Evolutionary conservation across 1,140 invertebrate species (phyloP).

Genomic region (Eupristina koningsbergeri): DNA sequence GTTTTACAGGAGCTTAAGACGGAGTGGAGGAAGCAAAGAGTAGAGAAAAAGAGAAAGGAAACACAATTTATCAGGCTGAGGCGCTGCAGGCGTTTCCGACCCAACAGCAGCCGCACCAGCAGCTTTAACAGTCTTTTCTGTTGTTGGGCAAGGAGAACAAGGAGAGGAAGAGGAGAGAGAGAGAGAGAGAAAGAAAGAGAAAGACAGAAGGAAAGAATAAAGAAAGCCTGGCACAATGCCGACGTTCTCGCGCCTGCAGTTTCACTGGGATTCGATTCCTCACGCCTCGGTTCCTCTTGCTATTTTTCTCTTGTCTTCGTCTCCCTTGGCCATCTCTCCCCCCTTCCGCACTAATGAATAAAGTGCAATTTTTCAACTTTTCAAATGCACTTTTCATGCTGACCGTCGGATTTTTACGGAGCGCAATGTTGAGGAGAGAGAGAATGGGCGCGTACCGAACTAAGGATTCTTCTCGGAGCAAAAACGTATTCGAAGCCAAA

Average conservation of each 20-base stretch:
- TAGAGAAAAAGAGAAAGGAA: not conserved
- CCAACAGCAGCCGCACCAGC: slow-evolving; percentile 7
- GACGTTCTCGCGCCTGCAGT: slow-evolving; percentile 15
- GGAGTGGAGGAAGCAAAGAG: not conserved
- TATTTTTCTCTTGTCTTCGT: not conserved
- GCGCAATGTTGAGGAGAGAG: not conserved
- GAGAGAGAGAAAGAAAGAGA: not conserved
- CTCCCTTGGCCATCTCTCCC: not conserved
- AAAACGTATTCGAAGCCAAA: too few relatives aligned
- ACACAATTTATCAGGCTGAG: slow-evolving; percentile 12
- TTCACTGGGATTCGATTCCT: slow-evolving; percentile 17
- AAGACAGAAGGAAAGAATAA: not conserved
- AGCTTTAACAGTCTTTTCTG: not conserved
- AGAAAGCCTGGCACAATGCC: slow-evolving; percentile 27
- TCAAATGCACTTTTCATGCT: not conserved
- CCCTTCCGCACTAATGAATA: not conserved
- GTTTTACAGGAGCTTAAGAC: not conserved
- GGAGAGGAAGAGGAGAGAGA: not conserved
- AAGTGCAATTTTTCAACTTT: not conserved
- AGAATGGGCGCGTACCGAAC: not conserved
- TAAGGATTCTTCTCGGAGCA: too few relatives aligned
- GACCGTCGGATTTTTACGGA: not conserved
- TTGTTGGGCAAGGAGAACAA: not conserved
- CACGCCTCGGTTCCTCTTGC: slow-evolving; percentile 5
- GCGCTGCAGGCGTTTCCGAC: slow-evolving; percentile 24